phyloP scores from a whole-genome alignment of 2,888 invertebrate species.

The Drosophila tripunctata region DNA sequence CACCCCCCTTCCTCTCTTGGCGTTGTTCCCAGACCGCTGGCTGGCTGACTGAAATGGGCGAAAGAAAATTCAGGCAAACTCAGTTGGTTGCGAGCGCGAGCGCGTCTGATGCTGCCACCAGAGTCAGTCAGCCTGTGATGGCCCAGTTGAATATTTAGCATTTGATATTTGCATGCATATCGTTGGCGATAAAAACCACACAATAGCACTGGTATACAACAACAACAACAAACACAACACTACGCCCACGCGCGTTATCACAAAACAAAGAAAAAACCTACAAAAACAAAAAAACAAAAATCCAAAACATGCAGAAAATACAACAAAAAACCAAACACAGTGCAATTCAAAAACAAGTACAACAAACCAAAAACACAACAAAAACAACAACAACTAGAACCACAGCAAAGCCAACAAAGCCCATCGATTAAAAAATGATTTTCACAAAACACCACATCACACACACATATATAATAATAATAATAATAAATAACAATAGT shows the following conservation, averaged over 20 bases:
- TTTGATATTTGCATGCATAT: slow-evolving; percentile 72
- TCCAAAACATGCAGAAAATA: slow-evolving; percentile 43
- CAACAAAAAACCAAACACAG: slow-evolving; percentile 34
- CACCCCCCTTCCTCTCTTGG: background rate
- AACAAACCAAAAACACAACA: slow-evolving; percentile 20
- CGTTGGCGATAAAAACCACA: slow-evolving; percentile 50
- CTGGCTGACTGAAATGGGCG: slow-evolving; percentile 42
- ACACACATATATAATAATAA: too few relatives aligned
- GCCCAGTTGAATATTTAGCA: slow-evolving; percentile 64
- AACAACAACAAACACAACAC: slow-evolving; percentile 16
- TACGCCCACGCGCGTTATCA: slow-evolving; percentile 50
- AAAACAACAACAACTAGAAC: slow-evolving; percentile 14
- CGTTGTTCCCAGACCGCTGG: slow-evolving; percentile 33
- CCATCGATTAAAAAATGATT: slow-evolving; percentile 11
- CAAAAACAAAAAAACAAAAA: slow-evolving; percentile 20
- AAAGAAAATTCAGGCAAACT: slow-evolving; percentile 71
- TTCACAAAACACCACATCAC: slow-evolving; percentile 2
- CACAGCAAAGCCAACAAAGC: slow-evolving; percentile 12
- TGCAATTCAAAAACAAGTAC: slow-evolving; percentile 34
- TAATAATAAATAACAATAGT: slow-evolving; percentile 16
- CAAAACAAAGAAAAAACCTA: slow-evolving; percentile 10
- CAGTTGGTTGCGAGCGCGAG: slow-evolving; percentile 77
- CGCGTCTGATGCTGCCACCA: slow-evolving; percentile 70
- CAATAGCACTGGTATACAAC: slow-evolving; percentile 52
- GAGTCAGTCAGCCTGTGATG: slow-evolving; percentile 50